Evolutionary conservation across 2,113 vertebrate genomes (phyloP), one percentile per base, ranked within the genome.

Genomic region (Alethe diademata): DNA sequence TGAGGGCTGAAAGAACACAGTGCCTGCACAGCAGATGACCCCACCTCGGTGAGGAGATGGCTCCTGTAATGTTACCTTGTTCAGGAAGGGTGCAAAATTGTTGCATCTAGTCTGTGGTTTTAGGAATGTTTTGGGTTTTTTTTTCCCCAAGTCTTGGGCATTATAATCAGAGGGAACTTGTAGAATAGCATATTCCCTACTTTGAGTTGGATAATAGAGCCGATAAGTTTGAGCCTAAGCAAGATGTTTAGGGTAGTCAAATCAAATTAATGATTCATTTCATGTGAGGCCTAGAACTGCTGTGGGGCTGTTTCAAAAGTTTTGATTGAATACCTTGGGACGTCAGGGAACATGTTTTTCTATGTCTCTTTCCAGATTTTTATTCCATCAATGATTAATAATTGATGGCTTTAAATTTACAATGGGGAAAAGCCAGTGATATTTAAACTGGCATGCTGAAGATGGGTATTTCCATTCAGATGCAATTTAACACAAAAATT

Each of bases 321-420:
- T 86, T 84, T 74, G 74, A 58, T 45, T 85, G 33, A 86, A 70
- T 86, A 29, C 50, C 64, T 79, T 29, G 13, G 71, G 47, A 14
- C 23, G 38, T 70, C 16, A 47, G 70, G 62, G 79, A 89, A 69
- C 71, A 78, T 33, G 5, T 38, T 89, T 95, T 64, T n/a, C 26
- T 67, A 3, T 42, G 51, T 82, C 82, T 82, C 12, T 43, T 90
- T 90, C 53, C 29, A 79, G 40, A 36, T 86, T 92, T 88, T 86
- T 72, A 53, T 75, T 88, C 36, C 9, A 11, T 48, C 48, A 79
- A 38, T 86, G n/a, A 17, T 81, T 61, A 90, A 73, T 81, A 94
- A 90, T 78, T 70, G 36, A 45, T 89, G 38, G 22, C 19, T 87
- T 88, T 67, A 65, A 86, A 61, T 78, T 81, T 90, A 42, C 56